Percentiles rank a stretch among this genome's conserved stretches.
These are phyloP conservation scores for Mellivora capensis DNA, from an alignment of 2,113 vertebrate species.

Conservation along the genomic window DNA sequence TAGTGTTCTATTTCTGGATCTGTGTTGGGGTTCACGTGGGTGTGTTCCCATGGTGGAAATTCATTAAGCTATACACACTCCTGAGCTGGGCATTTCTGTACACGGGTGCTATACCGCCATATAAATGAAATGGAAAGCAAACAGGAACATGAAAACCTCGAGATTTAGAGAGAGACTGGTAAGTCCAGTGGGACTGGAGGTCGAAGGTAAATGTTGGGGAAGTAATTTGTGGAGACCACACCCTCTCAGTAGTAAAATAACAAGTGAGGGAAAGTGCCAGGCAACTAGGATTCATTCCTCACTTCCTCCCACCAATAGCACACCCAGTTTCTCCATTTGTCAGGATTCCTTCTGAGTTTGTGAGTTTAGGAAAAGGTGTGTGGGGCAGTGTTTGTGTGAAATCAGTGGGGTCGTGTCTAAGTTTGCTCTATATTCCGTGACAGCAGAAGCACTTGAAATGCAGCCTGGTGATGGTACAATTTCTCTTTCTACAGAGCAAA, in stretches of 20 bases:
- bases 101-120: accelerated
- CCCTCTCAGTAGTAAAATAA: neutral
- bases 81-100: neutral
- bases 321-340: neutral
- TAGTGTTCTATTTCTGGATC: neutral
- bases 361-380: neutral
- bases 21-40: neutral
- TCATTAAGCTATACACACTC: neutral
- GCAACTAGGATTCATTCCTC: accelerated
- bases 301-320: neutral
- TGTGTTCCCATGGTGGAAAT: neutral
- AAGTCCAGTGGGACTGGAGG: neutral
- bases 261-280: neutral
- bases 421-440: neutral
- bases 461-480: neutral
- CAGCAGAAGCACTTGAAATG: neutral
- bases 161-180: accelerated
- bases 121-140: neutral
- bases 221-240: neutral
- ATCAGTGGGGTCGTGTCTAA: neutral
- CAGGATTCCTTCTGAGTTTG: neutral
- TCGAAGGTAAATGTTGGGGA: neutral
- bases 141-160: neutral
- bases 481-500: neutral
- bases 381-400: neutral